Evolutionary conservation across 1,140 invertebrate genomes (phyloP), one percentile per base, ranked within the genome.

Genomic region (Yoshiicerus persimilis): DNA sequence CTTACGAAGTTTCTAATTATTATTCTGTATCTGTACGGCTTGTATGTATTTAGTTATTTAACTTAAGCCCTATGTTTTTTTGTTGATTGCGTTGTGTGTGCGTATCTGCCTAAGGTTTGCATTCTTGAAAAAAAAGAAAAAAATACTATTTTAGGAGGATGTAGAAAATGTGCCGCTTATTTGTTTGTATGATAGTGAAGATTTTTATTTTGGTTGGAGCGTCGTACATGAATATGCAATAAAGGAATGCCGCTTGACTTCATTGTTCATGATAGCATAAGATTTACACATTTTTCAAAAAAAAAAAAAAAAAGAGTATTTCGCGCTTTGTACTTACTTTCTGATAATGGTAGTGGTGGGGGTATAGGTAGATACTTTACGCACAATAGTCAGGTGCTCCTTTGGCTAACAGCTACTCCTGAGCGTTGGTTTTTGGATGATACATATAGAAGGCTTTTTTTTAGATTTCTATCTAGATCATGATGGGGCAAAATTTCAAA

Each of bases 171-270:
- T 4, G n/a, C 13, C 5, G 5, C 0, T 47, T 4, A 0, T 47
- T 1, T 20, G 47, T 30, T 10, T 27, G 25, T 16, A 30, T 30
- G 66, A 70, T 11, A 70, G 25, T 5, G 23, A 70, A 70, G 75
- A 34, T 23, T 80, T 80, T 80, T 80, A 34, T 80, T 80, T 36
- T 80, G 75, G 20, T n/a, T n/a, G 20, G 75, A 80, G 16, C 32
- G 75, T 80, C 20, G 25, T 38, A 80, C 75, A 34, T 80, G 75
- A 34, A 36, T 80, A 80, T 80, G 75, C 75, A 80, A n/a, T 80
- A 80, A 80, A 80, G 75, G 75, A 80, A 80, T 80, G 75, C 75
- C n/a, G 38, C 34, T 80, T 80, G 66, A 70, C 30, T 70, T n/a
- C 66, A 70, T 70, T 30, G 47, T 56, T 16, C n/a, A n/a, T n/a